Conservation (phyloP, 2,113 vertebrate species). For the Thalassoma bifasciatum region DNA sequence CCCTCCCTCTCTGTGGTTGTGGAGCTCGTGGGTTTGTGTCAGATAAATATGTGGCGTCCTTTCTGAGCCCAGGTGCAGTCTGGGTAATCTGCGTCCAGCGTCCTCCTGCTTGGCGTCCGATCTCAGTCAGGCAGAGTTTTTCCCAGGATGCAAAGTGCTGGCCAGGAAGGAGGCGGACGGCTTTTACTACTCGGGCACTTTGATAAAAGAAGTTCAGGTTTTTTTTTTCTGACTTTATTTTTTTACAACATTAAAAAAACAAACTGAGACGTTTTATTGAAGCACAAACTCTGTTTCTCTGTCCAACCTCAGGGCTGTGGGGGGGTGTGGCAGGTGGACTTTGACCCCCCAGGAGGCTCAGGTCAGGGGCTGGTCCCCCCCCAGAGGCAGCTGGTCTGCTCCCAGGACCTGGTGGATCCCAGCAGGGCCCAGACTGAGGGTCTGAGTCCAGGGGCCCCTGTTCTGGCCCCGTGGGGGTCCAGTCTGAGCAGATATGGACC, state of each 20-base stretch:
- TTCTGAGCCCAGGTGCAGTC: slow-evolving; percentile 71
- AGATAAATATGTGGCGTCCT: neutral
- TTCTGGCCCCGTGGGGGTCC: slow-evolving; percentile 89
- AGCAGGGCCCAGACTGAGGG: slow-evolving; percentile 58
- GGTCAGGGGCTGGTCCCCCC: slow-evolving; percentile 9
- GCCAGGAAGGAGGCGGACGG: slow-evolving; percentile 85
- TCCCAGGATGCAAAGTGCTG: slow-evolving; percentile 79
- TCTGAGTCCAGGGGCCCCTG: slow-evolving; percentile 85
- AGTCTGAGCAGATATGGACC: slow-evolving; percentile 82
- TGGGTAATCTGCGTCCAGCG: slow-evolving; percentile 42
- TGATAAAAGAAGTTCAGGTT: slow-evolving; percentile 85
- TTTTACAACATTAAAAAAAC: no score
- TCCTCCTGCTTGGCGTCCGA: slow-evolving; percentile 35
- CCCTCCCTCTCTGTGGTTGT: no score
- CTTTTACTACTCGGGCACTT: slow-evolving; percentile 85
- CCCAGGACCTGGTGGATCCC: slow-evolving; percentile 84
- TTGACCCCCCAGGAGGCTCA: slow-evolving; percentile 69
- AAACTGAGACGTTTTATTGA: no score
- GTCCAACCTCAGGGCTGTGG: slow-evolving; percentile 72
- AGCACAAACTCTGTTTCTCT: neutral
- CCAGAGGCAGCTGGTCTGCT: slow-evolving; percentile 79
- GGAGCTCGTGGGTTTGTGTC: no score
- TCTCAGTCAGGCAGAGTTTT: slow-evolving; percentile 46
- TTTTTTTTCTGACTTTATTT: no score
- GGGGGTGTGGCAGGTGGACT: slow-evolving; percentile 85